A percentile compares a stretch with the other conserved stretches of the same genome.
phyloP scores from a whole-genome alignment of 92 coral and sea anemone genomes.

The Actinernus sp. region DNA sequence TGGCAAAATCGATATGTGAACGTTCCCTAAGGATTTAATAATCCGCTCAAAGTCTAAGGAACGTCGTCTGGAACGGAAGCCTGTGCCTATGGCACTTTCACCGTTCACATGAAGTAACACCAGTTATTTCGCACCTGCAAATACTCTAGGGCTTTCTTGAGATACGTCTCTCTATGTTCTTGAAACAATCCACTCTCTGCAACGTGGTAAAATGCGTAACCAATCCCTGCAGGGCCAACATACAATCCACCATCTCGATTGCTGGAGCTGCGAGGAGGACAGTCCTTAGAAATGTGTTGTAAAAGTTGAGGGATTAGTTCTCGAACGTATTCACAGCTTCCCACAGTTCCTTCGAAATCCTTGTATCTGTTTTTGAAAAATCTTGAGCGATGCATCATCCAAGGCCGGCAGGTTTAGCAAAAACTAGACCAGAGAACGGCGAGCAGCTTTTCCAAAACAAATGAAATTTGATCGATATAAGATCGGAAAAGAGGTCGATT shows the following conservation, averaged over 20 bases:
- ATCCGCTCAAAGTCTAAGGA: too few species aligned
- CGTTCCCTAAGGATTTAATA: too few species aligned
- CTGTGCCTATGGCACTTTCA: too few species aligned
- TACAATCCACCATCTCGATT: slow-evolving; percentile 90
- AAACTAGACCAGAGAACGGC: too few species aligned
- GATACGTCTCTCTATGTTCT: slow-evolving; percentile 55
- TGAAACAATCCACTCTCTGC: slow-evolving; percentile 69
- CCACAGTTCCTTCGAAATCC: slow-evolving; percentile 61
- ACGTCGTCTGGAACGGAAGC: too few species aligned
- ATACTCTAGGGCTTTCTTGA: slow-evolving; percentile 73
- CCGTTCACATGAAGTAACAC: too few species aligned
- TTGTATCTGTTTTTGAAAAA: slow-evolving; percentile 67
- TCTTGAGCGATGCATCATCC: slow-evolving; percentile 44
- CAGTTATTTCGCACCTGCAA: slow-evolving; percentile 78
- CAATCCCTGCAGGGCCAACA: slow-evolving; percentile 87
- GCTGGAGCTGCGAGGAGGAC: slow-evolving; percentile 61
- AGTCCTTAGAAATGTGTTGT: slow-evolving; percentile 49
- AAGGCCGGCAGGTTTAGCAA: too few species aligned
- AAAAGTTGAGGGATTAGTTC: slow-evolving; percentile 62
- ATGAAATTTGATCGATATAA: too few species aligned
- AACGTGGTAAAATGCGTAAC: slow-evolving; percentile 75
- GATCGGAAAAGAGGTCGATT: too few species aligned
- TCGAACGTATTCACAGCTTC: slow-evolving; percentile 66
- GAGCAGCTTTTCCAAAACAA: too few species aligned
- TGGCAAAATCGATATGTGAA: too few species aligned